Conservation (phyloP, 2,888 invertebrate species). For the Lepidocyrtinus sp. region DNA sequence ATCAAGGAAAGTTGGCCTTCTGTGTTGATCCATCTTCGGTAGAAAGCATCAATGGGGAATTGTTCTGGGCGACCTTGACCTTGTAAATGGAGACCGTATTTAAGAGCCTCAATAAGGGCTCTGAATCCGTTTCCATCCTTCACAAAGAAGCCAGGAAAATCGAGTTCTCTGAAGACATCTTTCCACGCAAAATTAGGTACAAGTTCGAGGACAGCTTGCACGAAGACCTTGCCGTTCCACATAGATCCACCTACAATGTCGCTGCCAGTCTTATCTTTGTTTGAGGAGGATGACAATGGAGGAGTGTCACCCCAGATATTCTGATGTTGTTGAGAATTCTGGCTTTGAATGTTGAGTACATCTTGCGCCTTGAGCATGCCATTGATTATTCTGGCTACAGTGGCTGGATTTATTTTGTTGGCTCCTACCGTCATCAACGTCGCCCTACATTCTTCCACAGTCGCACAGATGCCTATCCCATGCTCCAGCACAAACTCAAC, state of each 20-base stretch:
- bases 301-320: conserved; percentile 69
- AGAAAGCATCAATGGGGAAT: conserved; percentile 91
- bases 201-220: conserved; percentile 91
- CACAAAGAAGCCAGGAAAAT: conserved; percentile 90
- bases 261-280: conserved; percentile 61
- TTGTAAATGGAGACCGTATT: conserved; percentile 84
- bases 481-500: conserved; percentile 93
- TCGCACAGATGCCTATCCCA: conserved; percentile 90
- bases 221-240: conserved; percentile 96
- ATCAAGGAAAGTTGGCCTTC: conserved; percentile 93
- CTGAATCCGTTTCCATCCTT: conserved; percentile 89
- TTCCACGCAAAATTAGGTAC: conserved; percentile 90
- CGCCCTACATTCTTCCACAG: conserved; percentile 89
- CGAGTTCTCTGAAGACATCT: conserved; percentile 91
- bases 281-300: conserved; percentile 37
- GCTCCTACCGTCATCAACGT: conserved; percentile 85
- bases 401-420: conserved; percentile 84
- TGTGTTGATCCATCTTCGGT: conserved; percentile 92
- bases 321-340: conserved; percentile 70
- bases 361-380: conserved; percentile 90
- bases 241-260: conserved; percentile 73
- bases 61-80: conserved; percentile 80
- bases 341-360: conserved; percentile 78
- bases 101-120: conserved; percentile 86
- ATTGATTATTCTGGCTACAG: conserved; percentile 88